These are phyloP conservation scores for Casuarius casuarius DNA, from an alignment of 2,113 vertebrate genomes.

Conservation along the genomic window DNA sequence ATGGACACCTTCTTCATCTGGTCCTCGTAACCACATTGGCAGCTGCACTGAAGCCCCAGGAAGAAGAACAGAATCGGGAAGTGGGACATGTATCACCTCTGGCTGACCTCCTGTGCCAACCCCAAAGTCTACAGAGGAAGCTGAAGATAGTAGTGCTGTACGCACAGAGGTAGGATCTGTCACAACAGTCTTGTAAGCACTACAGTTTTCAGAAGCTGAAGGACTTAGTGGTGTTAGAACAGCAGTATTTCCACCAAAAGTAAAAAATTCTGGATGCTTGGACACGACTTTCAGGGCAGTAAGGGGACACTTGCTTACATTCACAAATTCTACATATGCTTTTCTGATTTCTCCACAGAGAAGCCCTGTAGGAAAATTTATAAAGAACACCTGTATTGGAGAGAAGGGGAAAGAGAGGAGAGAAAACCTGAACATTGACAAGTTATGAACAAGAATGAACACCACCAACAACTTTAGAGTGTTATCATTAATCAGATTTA, in stretches of 20 bases:
- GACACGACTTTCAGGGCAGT: constrained; percentile 90
- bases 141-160: constrained; percentile 78
- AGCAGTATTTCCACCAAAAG: constrained; percentile 88
- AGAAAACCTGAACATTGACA: constrained; percentile 8
- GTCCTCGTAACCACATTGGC: constrained; percentile 95
- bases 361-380: constrained; percentile 96
- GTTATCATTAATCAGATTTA: neutral
- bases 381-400: constrained; percentile 92
- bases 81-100: constrained; percentile 86
- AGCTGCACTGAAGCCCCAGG: constrained; percentile 92
- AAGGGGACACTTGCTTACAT: constrained; percentile 90
- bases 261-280: constrained; percentile 94
- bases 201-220: constrained; percentile 89
- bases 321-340: constrained; percentile 95
- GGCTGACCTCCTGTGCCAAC: constrained; percentile 69
- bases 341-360: constrained; percentile 97
- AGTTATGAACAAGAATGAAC: neutral
- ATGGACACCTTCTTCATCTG: constrained; percentile 96
- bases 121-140: constrained; percentile 85
- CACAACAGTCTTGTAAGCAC: constrained; percentile 92
- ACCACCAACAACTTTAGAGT: neutral
- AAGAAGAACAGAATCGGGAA: constrained; percentile 83
- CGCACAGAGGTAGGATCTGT: constrained; percentile 74
- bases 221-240: constrained; percentile 87
- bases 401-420: constrained; percentile 20